Evolutionary conservation across 2,113 vertebrate species (phyloP).

Genomic region (Lasiurus cinereus): DNA sequence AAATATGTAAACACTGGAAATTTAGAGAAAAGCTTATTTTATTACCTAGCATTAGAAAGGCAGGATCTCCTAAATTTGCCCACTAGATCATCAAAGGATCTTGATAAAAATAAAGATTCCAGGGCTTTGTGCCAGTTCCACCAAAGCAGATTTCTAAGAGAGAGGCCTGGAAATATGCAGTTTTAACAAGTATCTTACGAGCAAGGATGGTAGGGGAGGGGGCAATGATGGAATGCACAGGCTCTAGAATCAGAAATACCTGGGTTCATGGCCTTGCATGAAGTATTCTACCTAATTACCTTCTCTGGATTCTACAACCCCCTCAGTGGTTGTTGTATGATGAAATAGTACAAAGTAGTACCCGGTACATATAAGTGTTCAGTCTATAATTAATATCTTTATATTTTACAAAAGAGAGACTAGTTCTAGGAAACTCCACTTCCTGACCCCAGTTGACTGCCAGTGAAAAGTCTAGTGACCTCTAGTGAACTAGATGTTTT

Average conservation of each 20-base stretch:
- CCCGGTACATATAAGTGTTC: not conserved
- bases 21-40: conserved; percentile 3
- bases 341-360: conserved; percentile 13
- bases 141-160: conserved; percentile 33
- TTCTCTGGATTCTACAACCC: not conserved
- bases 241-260: conserved; percentile 18
- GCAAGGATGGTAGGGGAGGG: not conserved
- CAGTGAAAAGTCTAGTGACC: not conserved
- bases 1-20: not conserved
- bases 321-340: not conserved
- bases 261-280: not conserved
- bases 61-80: not conserved
- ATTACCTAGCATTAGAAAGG: not conserved
- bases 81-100: not conserved
- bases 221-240: not conserved
- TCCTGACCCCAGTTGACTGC: not conserved
- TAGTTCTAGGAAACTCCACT: conserved; percentile 7
- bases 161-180: not conserved
- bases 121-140: not conserved
- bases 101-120: conserved; percentile 38
- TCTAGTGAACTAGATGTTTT: not conserved
- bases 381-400: not conserved
- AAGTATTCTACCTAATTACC: not conserved
- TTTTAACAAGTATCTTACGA: conserved; percentile 18
- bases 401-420: conserved; percentile 1